Conservation (phyloP, 2,797 vertebrate species). For the Sparus aurata region DNA sequence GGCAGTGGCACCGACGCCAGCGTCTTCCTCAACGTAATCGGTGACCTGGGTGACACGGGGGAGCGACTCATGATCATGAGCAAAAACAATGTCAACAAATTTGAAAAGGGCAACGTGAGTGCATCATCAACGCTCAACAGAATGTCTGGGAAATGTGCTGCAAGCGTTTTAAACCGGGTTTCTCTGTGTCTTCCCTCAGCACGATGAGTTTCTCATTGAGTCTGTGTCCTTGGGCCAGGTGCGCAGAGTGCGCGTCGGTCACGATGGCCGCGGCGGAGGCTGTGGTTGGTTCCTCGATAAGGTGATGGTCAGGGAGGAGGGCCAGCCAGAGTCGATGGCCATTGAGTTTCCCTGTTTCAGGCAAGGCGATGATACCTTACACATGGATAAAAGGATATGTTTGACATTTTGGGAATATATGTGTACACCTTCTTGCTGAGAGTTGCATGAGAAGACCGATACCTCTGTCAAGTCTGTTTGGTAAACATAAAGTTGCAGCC, state of each 20-base stretch:
- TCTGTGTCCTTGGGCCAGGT: constrained; percentile 91
- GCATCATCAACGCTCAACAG: neutral
- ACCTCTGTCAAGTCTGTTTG: neutral
- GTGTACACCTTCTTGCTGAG: neutral
- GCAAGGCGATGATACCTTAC: constrained; percentile 71
- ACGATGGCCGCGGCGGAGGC: constrained; percentile 94
- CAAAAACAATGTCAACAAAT: constrained; percentile 95
- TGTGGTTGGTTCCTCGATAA: constrained; percentile 98
- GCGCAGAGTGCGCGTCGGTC: constrained; percentile 91
- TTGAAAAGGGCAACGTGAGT: constrained; percentile 97
- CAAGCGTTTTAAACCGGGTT: neutral
- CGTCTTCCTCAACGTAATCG: constrained; percentile 92
- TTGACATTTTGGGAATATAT: neutral
- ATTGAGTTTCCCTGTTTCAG: constrained; percentile 95
- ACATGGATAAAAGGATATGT: neutral
- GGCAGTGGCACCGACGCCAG: constrained; percentile 95
- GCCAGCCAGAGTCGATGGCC: constrained; percentile 91
- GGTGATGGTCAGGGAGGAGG: constrained; percentile 95
- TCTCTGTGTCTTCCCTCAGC: constrained; percentile 78
- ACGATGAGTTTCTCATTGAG: constrained; percentile 96
- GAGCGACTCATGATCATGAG: constrained; percentile 93
- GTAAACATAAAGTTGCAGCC: neutral
- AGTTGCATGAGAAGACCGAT: neutral
- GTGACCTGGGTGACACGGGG: constrained; percentile 93
- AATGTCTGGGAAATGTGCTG: neutral